These are phyloP conservation scores for Acanthisitta chloris DNA, from an alignment of 2,113 vertebrate genomes.

Conservation along the genomic window DNA sequence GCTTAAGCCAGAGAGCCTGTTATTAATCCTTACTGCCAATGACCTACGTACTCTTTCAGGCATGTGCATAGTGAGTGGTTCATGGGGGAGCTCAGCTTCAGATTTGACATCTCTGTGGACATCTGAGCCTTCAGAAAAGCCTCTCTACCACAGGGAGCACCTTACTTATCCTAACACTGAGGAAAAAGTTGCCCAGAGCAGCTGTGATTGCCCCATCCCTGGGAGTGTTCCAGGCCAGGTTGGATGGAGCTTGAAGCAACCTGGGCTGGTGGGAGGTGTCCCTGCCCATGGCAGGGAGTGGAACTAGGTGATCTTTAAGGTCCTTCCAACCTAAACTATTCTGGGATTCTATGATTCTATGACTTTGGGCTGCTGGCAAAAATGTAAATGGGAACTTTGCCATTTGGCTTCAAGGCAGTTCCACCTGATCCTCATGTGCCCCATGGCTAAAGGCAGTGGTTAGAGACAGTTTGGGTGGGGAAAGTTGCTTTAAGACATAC, in stretches of 20 bases:
- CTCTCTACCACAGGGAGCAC: not conserved
- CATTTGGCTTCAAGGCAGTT: not conserved
- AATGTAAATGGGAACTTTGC: not conserved
- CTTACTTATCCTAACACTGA: not conserved
- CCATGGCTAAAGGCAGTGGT: not conserved
- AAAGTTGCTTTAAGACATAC: not conserved
- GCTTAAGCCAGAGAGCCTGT: not conserved
- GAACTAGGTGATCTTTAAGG: not conserved
- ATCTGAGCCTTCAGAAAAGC: not conserved
- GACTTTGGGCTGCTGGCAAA: not conserved
- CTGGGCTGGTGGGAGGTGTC: not conserved
- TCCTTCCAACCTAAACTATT: not conserved
- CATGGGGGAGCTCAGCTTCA: not conserved
- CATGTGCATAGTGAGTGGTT: not conserved
- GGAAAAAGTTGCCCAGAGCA: not conserved
- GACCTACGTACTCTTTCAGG: not conserved
- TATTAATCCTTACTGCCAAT: not conserved
- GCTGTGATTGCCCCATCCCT: not conserved
- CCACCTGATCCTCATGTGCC: not conserved
- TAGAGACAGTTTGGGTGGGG: not conserved
- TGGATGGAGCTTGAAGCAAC: not conserved
- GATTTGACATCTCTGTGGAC: not conserved
- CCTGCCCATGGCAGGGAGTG: not conserved
- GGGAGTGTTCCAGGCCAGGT: fast-evolving
- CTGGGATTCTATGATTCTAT: not conserved